Evolutionary conservation across 2,888 invertebrate species (phyloP), one percentile per base, ranked within the genome.

Genomic region (Nymphalis c-album): DNA sequence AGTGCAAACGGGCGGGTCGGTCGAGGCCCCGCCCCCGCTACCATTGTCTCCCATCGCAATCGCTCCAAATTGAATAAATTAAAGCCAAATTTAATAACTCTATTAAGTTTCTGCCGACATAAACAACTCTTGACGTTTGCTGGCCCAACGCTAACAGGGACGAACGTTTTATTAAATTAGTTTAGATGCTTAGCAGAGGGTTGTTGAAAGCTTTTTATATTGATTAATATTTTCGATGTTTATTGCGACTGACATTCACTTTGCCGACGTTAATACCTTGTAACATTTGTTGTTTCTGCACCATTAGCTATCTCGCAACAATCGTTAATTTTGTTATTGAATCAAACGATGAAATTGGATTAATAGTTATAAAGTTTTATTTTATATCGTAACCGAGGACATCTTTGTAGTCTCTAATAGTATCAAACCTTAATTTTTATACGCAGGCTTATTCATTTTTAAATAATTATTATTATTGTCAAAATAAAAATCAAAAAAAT

Each of bases 51-150:
- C 47, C 60, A 64, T 77, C 76, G 74, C 77, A 73, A 73, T 75
- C 80, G 70, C 72, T 73, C 78, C 73, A 90, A 92, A 92, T 91
- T 88, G 91, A 91, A 92, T 92, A 90, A 91, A 92, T 91, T 92
- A 92, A 85, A 84, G 85, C 74, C 79, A 85, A 91, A 91, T 90
- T 89, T 88, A 90, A 90, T 91, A 91, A 90, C 86, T 88, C 83
- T 85, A 89, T 91, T 91, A 91, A 82, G 82, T 82, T 84, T 83
- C 78, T 80, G 81, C 80, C 81, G 90, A 87, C 82, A 83, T 82
- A 91, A 90, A 91, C 88, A 90, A 86, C 83, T 85, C 78, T 73
- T 86, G 90, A 86, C 87, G 84, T 84, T 81, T 84, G 83, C 83
- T 86, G 83, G 84, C 78, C 78, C 80, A 77, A 82, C 81, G 83